Evolutionary conservation across 2,113 vertebrate species (phyloP).

Genomic region (Elephantulus edwardii): DNA sequence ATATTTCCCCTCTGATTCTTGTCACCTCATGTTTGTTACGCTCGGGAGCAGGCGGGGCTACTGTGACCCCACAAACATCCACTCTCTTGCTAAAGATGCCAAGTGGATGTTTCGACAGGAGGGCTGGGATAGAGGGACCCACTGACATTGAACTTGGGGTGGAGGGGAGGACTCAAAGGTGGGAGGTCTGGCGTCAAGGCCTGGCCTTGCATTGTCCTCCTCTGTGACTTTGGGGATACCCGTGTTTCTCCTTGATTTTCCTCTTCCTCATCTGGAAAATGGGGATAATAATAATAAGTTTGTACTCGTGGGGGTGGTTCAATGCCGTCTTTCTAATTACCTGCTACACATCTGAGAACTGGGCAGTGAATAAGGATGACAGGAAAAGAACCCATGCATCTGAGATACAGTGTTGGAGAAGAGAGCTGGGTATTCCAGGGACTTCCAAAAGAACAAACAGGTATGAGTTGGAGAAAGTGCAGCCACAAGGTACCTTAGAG

Average conservation of each 20-base stretch:
- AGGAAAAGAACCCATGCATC: no score
- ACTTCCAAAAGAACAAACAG: no score
- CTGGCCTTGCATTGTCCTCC: neutral
- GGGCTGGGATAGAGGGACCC: rapidly evolving
- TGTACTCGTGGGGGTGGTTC: no score
- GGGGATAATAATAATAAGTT: neutral
- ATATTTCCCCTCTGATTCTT: conserved; percentile 82
- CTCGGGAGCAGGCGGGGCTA: conserved; percentile 37
- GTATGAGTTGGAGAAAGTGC: no score
- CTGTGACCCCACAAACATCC: rapidly evolving
- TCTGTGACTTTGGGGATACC: neutral
- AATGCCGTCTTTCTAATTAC: no score
- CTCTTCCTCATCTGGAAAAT: conserved; percentile 12
- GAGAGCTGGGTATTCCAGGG: no score
- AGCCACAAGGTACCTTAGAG: no score
- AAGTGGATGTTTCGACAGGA: rapidly evolving
- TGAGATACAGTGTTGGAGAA: no score
- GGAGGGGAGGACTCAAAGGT: neutral
- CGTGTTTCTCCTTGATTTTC: neutral
- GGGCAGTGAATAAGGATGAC: no score
- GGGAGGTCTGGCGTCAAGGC: neutral
- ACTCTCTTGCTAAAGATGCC: neutral
- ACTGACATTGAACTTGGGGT: neutral
- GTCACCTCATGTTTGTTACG: conserved; percentile 78
- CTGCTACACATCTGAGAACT: no score